Base-by-base conservation (phyloP, 2,888 invertebrate species). In the Papilio demoleus region DNA sequence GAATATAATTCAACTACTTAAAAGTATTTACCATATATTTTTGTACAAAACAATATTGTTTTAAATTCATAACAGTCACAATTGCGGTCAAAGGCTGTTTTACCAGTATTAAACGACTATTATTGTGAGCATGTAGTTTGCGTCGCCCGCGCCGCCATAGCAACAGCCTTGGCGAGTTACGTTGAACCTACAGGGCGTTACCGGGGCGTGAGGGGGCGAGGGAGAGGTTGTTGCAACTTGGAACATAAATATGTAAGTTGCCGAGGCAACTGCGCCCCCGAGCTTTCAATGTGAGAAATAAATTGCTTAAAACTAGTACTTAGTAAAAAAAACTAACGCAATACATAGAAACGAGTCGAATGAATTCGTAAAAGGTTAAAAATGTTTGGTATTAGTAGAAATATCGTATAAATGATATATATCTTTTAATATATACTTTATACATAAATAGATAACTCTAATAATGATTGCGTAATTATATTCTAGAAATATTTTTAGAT, bases 131-230 rank as follows among this genome's bases (percentile, higher is more conserved):
- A 38, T 24, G 56, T 56, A n/a, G n/a, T 60, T 67, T 53, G 24
- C 64, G 50, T 64, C 36, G 56, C 24, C 31, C 40, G 27, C 38
- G 63, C 71, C 68, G 75, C 72, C 76, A 75, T 75, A 73, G 76
- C 77, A 77, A 77, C 77, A 77, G 75, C 80, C 80, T 80, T 80
- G 80, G 74, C 68, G 67, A 68, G 77, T 78, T 76, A 73, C 80
- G 75, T 80, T 80, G 80, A 80, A 80, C 80, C 76, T 72, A 70
- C 66, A 63, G 24, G 40, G 62, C 62, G 45, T 22, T 24, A 38
- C 63, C 22, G 60, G 60, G 60, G 53, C 38, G 53, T 27, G 59
- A n/a, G n/a, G n/a, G n/a, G n/a, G n/a, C n/a, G n/a, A n/a, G n/a
- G n/a, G n/a, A n/a, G n/a, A n/a, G n/a, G n/a, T n/a, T n/a, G 19